phyloP scores from a whole-genome alignment of 2,888 invertebrate species.

The Pyrrhosoma nymphula region DNA sequence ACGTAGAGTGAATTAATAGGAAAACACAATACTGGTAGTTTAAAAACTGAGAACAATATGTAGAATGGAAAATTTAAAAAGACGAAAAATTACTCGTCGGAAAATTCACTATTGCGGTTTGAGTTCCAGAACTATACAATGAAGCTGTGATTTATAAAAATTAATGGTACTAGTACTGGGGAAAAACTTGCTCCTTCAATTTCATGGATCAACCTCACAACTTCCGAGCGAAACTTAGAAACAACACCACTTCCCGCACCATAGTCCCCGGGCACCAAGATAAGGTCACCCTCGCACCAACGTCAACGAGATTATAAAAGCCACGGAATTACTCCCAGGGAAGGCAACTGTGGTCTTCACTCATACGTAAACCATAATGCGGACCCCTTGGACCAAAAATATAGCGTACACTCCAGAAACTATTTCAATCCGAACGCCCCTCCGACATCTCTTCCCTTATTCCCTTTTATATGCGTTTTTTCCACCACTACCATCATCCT shows the following conservation, averaged over 20 bases:
- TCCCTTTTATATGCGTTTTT: not conserved
- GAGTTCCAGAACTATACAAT: not conserved
- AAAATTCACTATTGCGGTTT: too few relatives aligned
- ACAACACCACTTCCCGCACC: not conserved
- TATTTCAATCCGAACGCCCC: not conserved
- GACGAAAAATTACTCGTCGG: too few relatives aligned
- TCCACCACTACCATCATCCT: not conserved
- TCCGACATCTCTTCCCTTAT: not conserved
- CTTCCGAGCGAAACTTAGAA: not conserved
- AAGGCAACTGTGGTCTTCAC: not conserved
- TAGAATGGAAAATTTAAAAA: too few relatives aligned
- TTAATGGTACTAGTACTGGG: too few relatives aligned
- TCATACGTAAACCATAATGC: conserved; percentile 13
- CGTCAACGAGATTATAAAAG: not conserved
- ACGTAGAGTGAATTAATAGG: too few relatives aligned
- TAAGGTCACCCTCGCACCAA: not conserved
- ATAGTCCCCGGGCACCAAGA: not conserved
- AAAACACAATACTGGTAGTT: too few relatives aligned
- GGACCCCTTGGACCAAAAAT: not conserved
- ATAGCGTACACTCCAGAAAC: not conserved
- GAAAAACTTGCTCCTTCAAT: not conserved
- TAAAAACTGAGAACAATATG: too few relatives aligned
- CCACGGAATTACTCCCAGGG: not conserved
- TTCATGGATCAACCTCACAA: not conserved
- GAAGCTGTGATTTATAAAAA: too few relatives aligned